Evolutionary conservation across 2,113 vertebrate species (phyloP), one percentile per base, ranked within the genome.

Genomic region (Bagarius yarrelli): DNA sequence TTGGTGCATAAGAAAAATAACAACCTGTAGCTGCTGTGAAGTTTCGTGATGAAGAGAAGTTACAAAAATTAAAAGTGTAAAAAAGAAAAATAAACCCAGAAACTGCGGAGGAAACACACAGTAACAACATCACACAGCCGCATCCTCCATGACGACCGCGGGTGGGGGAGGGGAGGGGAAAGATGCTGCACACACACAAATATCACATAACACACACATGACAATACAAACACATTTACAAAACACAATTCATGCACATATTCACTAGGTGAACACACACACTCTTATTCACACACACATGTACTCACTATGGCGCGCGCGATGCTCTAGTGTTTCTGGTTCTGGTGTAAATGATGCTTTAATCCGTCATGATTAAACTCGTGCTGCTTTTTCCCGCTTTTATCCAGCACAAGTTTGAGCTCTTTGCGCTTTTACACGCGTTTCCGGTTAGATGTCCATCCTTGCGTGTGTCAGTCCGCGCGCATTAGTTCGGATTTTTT

Each of bases 121-220:
- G 80, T 52, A 88, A 84, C 86, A 60, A 63, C 86, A 64, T 79
- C 77, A 84, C 40, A 72, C 55, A 85, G 81, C 86, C 44, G 81
- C 87, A 85, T 91, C 93, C 92, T 91, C 90, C 91, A 93, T 91
- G 90, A 89, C 84, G 79, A 86, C 44, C 53, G 77, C 34, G 79
- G 64, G 36, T 56, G 55, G 71, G 83, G 84, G 69, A 78, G 81
- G 80, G 76, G 66, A 61, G 72, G 67, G 60, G 73, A 66, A 30
- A 30, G 84, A 72, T 83, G 83, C 81, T 74, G 69, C 53, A 74
- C 64, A 75, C 47, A 81, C 44, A 67, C 13, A 34, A 9, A 36
- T 23, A 69, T 69, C 64, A 69, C 66, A 64, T n/a, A 57, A 50
- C 30, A 15, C 47, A 64, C 60, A 66, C 83, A 69, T 60, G 50